Base-by-base conservation (phyloP, 1,140 invertebrate species). In the Berghia stephanieae region DNA sequence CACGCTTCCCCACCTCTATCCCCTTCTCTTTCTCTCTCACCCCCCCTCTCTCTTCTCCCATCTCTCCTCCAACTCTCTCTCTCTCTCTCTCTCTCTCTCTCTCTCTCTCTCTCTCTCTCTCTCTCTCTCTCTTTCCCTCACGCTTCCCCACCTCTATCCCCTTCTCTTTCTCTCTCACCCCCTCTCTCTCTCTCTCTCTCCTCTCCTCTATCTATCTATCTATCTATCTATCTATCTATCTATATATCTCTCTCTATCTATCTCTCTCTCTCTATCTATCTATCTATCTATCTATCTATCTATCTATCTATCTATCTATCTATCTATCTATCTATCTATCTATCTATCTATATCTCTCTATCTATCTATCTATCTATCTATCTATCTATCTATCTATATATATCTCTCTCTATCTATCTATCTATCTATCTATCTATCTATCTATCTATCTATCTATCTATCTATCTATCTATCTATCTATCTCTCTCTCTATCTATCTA, bases 91-190 rank as follows among this genome's bases (percentile, higher is more conserved):
- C 10, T 63, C 57, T 63, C 57, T 27, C 57, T 63, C 57, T 63
- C 27, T 63, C 57, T 63, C 34, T 27, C 57, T 63, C 27, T 63
- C 46, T 49, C 46, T n/a, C 13, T 49, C 46, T 13, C 13, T 49
- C 13, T 49, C 13, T n/a, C 13, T 49, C n/a, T n/a, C 46, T 13
- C n/a, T 49, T 13, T 49, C 46, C n/a, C 46, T 49, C 46, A 49
- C 46, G 46, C 57, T 38, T 63, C 57, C 21, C 42, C 52, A 52
- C 66, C 49, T 36, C 66, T 36, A 6, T 60, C 73, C 10, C 44
- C 73, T 36, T 75, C 73, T 36, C 66, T 57, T 63, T 75, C 52
- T 42, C 66, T 57, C 24, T 75, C 73, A 3, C 42, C 73, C 21
- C 66, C 73, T 8, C 66, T 57, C 21, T 75, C 55, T 63, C 43